Evolutionary conservation across 2,113 vertebrate species (phyloP).

Genomic region (Aptenodytes patagonicus): DNA sequence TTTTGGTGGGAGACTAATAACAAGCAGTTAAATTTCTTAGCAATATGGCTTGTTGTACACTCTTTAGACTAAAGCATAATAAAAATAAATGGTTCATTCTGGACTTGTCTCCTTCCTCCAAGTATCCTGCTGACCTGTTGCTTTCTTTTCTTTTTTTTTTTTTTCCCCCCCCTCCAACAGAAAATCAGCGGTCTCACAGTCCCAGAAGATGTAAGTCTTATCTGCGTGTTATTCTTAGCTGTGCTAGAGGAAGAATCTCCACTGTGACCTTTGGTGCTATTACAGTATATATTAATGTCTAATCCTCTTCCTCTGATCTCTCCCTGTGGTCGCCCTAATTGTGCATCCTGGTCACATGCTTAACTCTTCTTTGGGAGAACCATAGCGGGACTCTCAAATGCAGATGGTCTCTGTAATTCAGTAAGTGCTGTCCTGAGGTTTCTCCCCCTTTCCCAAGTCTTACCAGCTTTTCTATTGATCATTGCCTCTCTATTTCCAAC

Average conservation of each 20-base stretch:
- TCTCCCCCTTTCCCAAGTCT: not conserved
- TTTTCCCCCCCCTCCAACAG: not conserved
- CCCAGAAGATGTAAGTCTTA: conserved; percentile 70
- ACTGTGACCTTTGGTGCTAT: conserved; percentile 23
- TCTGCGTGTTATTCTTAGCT: conserved; percentile 26
- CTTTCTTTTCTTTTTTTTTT: not conserved
- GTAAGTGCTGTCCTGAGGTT: not conserved
- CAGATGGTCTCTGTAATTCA: not conserved
- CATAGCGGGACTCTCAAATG: not conserved
- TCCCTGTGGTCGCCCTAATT: not conserved
- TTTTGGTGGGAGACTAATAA: not conserved
- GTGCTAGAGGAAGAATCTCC: conserved; percentile 10
- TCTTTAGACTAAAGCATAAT: not conserved
- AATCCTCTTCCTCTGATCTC: conserved; percentile 24
- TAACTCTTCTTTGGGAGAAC: not conserved
- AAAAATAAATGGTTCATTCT: not conserved
- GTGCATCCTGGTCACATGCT: not conserved
- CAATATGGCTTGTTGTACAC: not conserved
- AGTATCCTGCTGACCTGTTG: conserved; percentile 19
- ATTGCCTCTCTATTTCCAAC: not conserved
- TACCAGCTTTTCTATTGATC: not conserved
- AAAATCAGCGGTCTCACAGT: conserved; percentile 68
- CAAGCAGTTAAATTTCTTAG: not conserved
- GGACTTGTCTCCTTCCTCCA: not conserved
- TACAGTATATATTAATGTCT: not conserved